Conservation (phyloP, 2,888 invertebrate species). For the Papilio elwesi region DNA sequence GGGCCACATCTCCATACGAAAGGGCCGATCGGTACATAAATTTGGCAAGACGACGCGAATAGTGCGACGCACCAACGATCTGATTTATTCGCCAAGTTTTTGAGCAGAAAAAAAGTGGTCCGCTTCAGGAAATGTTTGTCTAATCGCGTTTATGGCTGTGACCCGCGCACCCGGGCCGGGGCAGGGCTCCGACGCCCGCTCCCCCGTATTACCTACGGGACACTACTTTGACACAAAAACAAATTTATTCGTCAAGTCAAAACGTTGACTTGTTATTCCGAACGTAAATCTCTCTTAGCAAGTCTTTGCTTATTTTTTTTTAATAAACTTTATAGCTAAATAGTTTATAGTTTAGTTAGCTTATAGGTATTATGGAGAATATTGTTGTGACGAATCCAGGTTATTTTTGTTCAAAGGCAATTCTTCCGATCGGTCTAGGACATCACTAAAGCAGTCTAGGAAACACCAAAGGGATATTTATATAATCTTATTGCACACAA, state of each 20-base stretch:
- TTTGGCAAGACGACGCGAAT: conserved; percentile 83
- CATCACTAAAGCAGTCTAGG: too few species aligned
- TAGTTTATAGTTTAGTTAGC: background rate
- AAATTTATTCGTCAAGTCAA: conserved; percentile 43
- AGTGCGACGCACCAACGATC: conserved; percentile 82
- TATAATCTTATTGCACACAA: too few species aligned
- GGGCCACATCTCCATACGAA: conserved; percentile 84
- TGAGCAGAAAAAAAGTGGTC: conserved; percentile 70
- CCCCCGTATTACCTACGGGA: conserved; percentile 47
- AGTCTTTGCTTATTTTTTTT: conserved; percentile 28
- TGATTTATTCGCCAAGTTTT: conserved; percentile 83
- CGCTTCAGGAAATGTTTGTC: conserved; percentile 83
- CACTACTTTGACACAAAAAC: conserved; percentile 48
- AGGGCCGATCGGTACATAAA: conserved; percentile 84
- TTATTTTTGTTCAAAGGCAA: too few species aligned
- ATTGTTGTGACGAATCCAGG: too few species aligned
- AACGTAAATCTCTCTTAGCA: conserved; percentile 21
- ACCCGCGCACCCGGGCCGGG: conserved; percentile 64
- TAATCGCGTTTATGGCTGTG: conserved; percentile 80
- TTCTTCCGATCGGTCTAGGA: too few species aligned
- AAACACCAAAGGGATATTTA: too few species aligned
- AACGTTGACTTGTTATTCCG: conserved; percentile 40
- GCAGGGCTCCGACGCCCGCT: conserved; percentile 52
- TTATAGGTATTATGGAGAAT: too few species aligned
- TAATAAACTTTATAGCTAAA: background rate